A percentile compares a stretch with the other conserved stretches of the same genome.
Conservation (phyloP, 2,113 vertebrate species). For the Montifringilla adamsi region DNA sequence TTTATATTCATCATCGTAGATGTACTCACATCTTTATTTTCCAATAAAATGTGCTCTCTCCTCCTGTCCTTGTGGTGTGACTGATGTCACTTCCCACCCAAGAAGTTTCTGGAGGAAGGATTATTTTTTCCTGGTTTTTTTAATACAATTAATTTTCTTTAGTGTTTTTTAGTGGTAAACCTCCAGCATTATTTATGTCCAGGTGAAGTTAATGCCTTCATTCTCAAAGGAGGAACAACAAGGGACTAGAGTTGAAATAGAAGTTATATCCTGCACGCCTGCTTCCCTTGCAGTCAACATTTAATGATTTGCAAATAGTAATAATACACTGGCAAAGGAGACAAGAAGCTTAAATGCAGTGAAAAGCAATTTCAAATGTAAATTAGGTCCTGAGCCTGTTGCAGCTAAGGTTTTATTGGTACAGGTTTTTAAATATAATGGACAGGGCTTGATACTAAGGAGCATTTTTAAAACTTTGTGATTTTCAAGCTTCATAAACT, state of each 20-base stretch:
- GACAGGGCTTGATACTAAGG: background rate
- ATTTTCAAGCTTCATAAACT: background rate
- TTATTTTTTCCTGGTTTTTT: background rate
- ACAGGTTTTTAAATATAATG: background rate
- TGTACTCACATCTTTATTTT: slow-evolving; percentile 61
- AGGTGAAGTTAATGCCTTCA: background rate
- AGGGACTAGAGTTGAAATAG: background rate
- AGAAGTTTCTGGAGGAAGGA: slow-evolving; percentile 12
- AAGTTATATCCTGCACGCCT: background rate
- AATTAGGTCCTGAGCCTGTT: background rate
- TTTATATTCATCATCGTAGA: slow-evolving; percentile 54
- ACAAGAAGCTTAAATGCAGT: background rate
- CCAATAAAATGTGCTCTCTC: slow-evolving; percentile 16
- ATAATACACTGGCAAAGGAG: background rate
- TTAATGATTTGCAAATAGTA: slow-evolving; percentile 21
- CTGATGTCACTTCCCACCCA: slow-evolving; percentile 42
- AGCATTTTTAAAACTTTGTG: background rate
- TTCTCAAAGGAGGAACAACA: slow-evolving; percentile 15
- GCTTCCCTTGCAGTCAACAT: slow-evolving; percentile 20
- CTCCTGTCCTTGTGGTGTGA: slow-evolving; percentile 12
- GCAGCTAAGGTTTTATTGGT: background rate
- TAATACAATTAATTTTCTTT: background rate
- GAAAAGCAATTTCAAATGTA: background rate
- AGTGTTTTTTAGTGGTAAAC: background rate
- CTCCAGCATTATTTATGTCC: background rate